Evolutionary conservation across 2,113 vertebrate genomes (phyloP).

Genomic region (Antechinus stuartii): DNA sequence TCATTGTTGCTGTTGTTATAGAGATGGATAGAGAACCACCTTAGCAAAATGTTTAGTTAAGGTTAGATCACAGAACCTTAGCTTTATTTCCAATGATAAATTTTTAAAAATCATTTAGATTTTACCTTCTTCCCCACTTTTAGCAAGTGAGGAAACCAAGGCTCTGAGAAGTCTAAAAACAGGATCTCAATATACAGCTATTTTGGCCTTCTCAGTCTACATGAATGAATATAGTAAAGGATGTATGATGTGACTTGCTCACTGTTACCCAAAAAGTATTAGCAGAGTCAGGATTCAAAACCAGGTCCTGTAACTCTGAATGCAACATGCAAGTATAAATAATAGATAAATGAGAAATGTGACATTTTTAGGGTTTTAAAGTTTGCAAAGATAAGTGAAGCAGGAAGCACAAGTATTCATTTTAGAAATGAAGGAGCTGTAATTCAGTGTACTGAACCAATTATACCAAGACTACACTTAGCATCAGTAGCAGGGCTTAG

Average conservation of each 20-base stretch:
- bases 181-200: not conserved
- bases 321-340: not conserved
- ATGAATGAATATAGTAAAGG: not conserved
- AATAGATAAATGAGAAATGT: not conserved
- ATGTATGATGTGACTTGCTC: not conserved
- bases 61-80: not conserved
- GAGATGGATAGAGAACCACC: not conserved
- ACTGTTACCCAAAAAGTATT: not conserved
- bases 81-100: not conserved
- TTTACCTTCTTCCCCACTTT: not conserved
- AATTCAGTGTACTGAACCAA: not conserved
- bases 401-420: not conserved
- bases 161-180: not conserved
- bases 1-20: not conserved
- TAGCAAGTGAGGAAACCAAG: not conserved
- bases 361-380: not conserved
- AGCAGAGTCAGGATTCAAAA: not conserved
- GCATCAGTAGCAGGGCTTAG: too few species aligned
- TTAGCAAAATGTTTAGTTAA: not conserved
- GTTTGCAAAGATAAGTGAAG: not conserved
- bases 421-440: not conserved
- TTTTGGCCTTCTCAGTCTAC: not conserved
- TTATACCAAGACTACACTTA: not conserved
- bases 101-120: not conserved
- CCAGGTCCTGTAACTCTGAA: not conserved